These are phyloP conservation scores for Haliclystus octoradiatus DNA, from an alignment of 30 jellyfish, hydroid and myxozoan genomes.

Conservation along the genomic window DNA sequence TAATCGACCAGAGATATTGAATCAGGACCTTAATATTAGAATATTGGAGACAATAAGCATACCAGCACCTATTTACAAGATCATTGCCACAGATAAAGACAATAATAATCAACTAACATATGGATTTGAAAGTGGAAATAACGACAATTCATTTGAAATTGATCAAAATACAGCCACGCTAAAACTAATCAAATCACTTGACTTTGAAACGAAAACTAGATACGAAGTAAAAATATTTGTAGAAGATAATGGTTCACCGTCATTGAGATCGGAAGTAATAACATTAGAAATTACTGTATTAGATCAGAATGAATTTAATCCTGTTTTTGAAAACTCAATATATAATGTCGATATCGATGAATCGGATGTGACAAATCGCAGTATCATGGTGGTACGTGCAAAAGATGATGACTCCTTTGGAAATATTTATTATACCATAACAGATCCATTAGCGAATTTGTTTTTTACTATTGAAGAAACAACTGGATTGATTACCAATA, in stretches of 20 bases:
- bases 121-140: neutral
- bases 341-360: neutral
- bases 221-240: neutral
- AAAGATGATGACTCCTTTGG: neutral
- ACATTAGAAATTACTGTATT: neutral
- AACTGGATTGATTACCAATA: conserved; percentile 3
- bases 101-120: too few species aligned
- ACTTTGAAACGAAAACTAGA: neutral
- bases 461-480: neutral
- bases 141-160: neutral
- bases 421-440: neutral
- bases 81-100: neutral
- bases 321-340: neutral
- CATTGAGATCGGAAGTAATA: neutral
- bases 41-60: neutral
- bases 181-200: neutral
- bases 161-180: neutral
- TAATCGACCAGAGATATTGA: neutral
- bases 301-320: neutral
- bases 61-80: neutral
- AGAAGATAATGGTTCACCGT: neutral
- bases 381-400: neutral
- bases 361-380: neutral
- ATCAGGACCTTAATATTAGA: too few species aligned
- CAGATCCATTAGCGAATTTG: neutral